Evolutionary conservation across 2,113 vertebrate genomes (phyloP), one percentile per base, ranked within the genome.

Genomic region (Centropus unirufus): DNA sequence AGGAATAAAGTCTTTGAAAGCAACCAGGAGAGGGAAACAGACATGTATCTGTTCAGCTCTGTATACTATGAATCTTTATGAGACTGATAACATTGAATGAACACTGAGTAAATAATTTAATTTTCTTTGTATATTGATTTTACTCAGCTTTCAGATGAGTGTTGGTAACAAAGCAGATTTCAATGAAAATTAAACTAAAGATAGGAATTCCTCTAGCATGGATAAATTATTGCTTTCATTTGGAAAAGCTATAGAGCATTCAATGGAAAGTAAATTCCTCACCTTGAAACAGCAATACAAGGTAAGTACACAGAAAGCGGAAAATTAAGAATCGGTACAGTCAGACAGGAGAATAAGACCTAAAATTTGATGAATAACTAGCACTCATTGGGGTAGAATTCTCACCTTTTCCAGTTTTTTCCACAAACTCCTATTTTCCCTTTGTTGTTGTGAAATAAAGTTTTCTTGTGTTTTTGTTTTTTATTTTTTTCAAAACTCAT

Each of bases 51-150:
- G 36, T 27, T 46, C 44, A 18, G 44, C 44, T 88, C 79, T 66
- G 24, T 58, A 72, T n/a, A n/a, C 67, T 87, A 64, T 11, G 39
- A 90, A 68, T 76, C 77, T 82, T 92, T 87, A 89, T 5, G 12
- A 90, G 81, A 66, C n/a, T 52, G 70, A 40, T 73, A 94, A 84
- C 40, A 76, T 3, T 76, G 62, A 94, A 89, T 0, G 12, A 93
- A 36, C 16, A 42, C 18, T 19, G 47, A 94, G 52, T 67, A 91
- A 87, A 68, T 81, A 0, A 89, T 86, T 95, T 89, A n/a, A 59
- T 89, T 94, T 93, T 90, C 77, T 77, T 51, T 49, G 19, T 64
- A 63, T 67, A 83, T 36, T 69, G 75, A 94, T 88, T 94, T 93
- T 77, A 93, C 17, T 90, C 78, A 83, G 55, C 40, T 80, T 90